Evolutionary conservation across 2,888 invertebrate species (phyloP).

Genomic region (Troides helena): DNA sequence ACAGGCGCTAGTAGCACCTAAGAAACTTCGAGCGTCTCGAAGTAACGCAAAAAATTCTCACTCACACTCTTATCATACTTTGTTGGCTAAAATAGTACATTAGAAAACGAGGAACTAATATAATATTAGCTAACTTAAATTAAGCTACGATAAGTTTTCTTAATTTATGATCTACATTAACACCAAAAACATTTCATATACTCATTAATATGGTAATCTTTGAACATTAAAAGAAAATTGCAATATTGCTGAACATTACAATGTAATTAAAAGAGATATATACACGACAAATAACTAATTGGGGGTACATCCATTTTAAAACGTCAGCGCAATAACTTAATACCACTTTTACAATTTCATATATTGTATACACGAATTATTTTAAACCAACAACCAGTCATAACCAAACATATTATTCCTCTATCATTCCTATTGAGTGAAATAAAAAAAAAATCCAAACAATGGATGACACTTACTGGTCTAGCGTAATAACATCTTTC

Average conservation of each 20-base stretch:
- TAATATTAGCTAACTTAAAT: no score
- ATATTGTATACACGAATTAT: not conserved
- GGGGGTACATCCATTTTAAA: not conserved
- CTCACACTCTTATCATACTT: constrained; percentile 27
- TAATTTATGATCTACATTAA: not conserved
- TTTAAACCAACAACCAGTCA: constrained; percentile 24
- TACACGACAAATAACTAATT: not conserved
- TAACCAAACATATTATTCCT: not conserved
- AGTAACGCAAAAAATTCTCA: constrained; percentile 42
- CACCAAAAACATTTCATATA: not conserved
- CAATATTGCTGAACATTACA: not conserved
- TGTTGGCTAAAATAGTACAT: constrained; percentile 17
- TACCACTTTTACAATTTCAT: not conserved
- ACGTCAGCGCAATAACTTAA: not conserved
- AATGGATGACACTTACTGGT: constrained; percentile 90
- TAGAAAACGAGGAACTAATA: not conserved
- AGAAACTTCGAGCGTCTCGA: constrained; percentile 61
- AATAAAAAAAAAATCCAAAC: constrained; percentile 18
- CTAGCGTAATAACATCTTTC: constrained; percentile 94
- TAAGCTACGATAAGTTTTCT: not conserved
- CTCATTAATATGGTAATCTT: not conserved
- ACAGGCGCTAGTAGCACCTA: constrained; percentile 78
- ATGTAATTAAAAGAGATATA: not conserved
- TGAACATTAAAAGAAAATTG: not conserved
- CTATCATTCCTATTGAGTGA: not conserved